phyloP scores from a whole-genome alignment of 2,113 vertebrate genomes.

The Tetraodon nigroviridis region DNA sequence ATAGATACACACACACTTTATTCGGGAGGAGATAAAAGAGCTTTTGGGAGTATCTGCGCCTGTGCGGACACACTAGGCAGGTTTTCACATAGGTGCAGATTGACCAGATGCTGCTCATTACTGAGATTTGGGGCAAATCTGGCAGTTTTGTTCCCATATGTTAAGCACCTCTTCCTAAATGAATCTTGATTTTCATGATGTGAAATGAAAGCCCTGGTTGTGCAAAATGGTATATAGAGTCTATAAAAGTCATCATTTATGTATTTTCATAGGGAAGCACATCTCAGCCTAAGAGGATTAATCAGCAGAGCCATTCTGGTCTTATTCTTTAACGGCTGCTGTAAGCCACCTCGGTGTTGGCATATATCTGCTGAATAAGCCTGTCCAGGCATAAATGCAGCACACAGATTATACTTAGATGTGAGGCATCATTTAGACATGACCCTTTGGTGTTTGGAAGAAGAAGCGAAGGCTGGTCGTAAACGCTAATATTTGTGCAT shows the following conservation, averaged over 20 bases:
- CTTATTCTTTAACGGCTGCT: conserved; percentile 15
- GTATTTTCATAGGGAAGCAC: conserved; percentile 1
- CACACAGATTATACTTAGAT: background rate
- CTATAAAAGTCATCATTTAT: conserved; percentile 30
- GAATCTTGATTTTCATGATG: background rate
- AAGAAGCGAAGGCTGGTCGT: background rate
- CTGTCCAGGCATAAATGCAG: conserved; percentile 41
- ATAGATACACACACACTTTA: conserved; percentile 49
- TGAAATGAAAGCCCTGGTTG: background rate
- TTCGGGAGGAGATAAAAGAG: conserved; percentile 40
- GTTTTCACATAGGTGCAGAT: background rate
- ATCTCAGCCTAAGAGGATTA: conserved; percentile 39
- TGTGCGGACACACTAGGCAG: conserved; percentile 23
- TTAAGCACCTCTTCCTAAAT: conserved; percentile 12
- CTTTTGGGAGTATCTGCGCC: conserved; percentile 56
- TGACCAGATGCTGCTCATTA: conserved; percentile 16
- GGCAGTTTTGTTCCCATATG: conserved; percentile 3
- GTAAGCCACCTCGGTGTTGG: conserved; percentile 16
- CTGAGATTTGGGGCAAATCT: conserved; percentile 10
- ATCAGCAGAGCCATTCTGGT: conserved; percentile 33
- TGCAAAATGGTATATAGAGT: too few species aligned
- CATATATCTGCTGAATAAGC: conserved; percentile 37
- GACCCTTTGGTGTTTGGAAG: conserved; percentile 10
- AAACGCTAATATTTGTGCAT: background rate
- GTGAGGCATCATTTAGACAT: conserved; percentile 23